phyloP scores from a whole-genome alignment of 2,888 invertebrate genomes.

The Linyphia triangularis region DNA sequence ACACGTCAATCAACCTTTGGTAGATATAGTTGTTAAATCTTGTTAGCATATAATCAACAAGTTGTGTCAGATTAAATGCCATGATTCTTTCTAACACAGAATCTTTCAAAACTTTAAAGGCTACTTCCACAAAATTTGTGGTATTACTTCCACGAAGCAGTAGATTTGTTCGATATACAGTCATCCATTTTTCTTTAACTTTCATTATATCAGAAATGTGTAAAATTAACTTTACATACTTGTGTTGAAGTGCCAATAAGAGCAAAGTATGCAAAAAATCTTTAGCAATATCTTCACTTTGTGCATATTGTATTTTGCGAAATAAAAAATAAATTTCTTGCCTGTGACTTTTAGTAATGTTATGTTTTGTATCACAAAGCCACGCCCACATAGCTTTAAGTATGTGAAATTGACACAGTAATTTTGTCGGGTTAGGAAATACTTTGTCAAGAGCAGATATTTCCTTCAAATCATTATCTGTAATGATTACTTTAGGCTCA shows the following conservation, averaged over 20 bases:
- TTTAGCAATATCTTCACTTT: neutral
- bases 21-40: neutral
- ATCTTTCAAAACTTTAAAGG: neutral
- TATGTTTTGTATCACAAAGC: conserved; percentile 1
- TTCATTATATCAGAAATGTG: neutral
- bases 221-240: neutral
- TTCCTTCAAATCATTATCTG: conserved; percentile 28
- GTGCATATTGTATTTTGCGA: neutral
- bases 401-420: conserved; percentile 16
- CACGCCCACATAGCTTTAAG: neutral
- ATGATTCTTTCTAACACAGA: conserved; percentile 1
- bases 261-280: neutral
- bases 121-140: neutral
- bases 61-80: neutral
- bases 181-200: neutral
- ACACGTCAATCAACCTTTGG: neutral
- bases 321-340: neutral
- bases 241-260: neutral
- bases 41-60: neutral
- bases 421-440: neutral
- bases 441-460: neutral
- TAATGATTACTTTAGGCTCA: neutral
- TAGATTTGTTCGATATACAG: neutral
- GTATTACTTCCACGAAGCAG: neutral
- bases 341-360: neutral